A percentile compares a stretch with the other conserved stretches of the same genome.
Conservation (phyloP, 2,888 invertebrate species). For the Dione juno region DNA sequence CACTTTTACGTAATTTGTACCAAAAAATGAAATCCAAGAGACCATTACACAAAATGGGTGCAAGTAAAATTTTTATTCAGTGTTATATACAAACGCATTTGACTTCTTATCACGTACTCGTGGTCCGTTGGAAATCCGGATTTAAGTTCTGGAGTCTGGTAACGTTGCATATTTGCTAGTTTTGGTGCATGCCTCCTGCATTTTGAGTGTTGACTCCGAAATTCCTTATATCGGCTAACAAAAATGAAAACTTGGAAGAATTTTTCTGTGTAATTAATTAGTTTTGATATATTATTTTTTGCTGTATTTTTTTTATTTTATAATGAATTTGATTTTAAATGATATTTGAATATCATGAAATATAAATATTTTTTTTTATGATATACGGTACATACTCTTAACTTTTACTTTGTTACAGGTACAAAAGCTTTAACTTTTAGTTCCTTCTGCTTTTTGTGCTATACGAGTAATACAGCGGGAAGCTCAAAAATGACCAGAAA, state of each 20-base stretch:
- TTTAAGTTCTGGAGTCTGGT: constrained; percentile 40
- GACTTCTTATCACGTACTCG: constrained; percentile 34
- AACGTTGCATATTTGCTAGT: constrained; percentile 42
- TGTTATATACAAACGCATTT: constrained; percentile 23
- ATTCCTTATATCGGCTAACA: constrained; percentile 14
- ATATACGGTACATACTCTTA: no score
- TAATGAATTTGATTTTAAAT: background rate
- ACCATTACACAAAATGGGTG: constrained; percentile 14
- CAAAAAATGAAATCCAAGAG: constrained; percentile 2
- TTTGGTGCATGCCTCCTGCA: constrained; percentile 44
- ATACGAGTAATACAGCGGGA: no score
- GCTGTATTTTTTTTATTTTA: background rate
- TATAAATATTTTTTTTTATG: no score
- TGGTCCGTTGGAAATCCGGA: constrained; percentile 32
- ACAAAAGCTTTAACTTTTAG: no score
- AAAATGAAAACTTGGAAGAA: background rate
- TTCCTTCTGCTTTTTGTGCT: no score
- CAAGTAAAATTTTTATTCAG: constrained; percentile 31
- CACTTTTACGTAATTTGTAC: background rate
- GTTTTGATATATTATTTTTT: background rate
- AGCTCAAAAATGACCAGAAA: no score
- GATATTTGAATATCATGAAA: no score
- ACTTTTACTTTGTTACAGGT: no score
- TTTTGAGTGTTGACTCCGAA: constrained; percentile 38
- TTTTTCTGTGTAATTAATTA: constrained; percentile 12